Percentiles rank a stretch among this genome's conserved stretches.
phyloP scores from a whole-genome alignment of 2,888 invertebrate genomes.

The Plebejus argus region DNA sequence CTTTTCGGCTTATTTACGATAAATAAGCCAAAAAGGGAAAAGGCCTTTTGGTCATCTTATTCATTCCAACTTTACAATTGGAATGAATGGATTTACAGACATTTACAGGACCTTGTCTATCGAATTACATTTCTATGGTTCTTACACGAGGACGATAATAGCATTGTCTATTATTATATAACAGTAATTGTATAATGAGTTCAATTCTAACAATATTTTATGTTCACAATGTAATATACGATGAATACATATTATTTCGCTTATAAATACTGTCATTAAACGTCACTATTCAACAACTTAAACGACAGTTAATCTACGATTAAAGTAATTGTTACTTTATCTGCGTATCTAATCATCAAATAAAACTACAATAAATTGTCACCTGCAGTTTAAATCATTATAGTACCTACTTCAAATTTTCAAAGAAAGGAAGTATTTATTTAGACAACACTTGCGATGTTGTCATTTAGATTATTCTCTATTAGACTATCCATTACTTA shows the following conservation, averaged over 20 bases:
- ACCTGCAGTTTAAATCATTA: background rate
- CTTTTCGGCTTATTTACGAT: too few species aligned
- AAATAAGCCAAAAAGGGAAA: too few species aligned
- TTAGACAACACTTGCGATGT: background rate
- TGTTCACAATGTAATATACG: background rate
- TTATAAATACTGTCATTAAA: background rate
- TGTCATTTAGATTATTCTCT: too few species aligned
- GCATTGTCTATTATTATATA: background rate
- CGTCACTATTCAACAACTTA: background rate
- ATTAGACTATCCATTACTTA: too few species aligned
- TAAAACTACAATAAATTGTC: background rate
- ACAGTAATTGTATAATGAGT: conserved; percentile 9
- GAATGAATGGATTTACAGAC: too few species aligned
- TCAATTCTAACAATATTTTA: background rate
- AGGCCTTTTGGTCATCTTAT: too few species aligned
- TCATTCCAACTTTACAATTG: too few species aligned
- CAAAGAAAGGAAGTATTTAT: background rate
- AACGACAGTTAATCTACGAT: background rate
- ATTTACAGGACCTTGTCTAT: background rate
- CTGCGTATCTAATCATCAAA: background rate
- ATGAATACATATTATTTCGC: background rate
- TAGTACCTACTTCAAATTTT: background rate
- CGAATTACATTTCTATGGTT: background rate
- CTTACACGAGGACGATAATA: background rate
- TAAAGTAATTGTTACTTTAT: conserved; percentile 2